Evolutionary conservation across 2,113 vertebrate genomes (phyloP).

Genomic region (Mus musculus): DNA sequence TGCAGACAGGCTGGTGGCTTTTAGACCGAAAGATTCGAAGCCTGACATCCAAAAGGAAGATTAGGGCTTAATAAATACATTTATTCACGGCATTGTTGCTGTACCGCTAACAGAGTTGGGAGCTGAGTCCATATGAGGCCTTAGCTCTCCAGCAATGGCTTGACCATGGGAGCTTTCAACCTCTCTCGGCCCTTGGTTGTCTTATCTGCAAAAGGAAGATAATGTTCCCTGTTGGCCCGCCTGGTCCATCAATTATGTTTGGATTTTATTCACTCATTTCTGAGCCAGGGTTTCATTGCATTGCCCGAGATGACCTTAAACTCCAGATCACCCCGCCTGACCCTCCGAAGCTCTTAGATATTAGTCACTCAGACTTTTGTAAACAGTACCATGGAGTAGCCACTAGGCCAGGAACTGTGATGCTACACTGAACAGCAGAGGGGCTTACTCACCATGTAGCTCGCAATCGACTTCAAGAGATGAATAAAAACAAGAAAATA

Average conservation of each 20-base stretch:
- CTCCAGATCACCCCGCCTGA: neutral
- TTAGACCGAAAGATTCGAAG: neutral
- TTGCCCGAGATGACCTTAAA: neutral
- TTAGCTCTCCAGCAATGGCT: neutral
- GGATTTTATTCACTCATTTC: neutral
- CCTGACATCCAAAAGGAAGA: neutral
- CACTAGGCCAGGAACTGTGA: neutral
- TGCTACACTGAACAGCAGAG: neutral
- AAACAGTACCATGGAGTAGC: neutral
- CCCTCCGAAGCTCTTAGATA: neutral
- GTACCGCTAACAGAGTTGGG: neutral
- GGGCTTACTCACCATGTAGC: neutral
- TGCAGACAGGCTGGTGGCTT: conserved; percentile 37
- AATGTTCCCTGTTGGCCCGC: neutral
- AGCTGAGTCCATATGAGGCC: neutral
- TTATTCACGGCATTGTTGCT: neutral
- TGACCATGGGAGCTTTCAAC: neutral
- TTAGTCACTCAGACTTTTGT: neutral
- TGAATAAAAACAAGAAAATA: neutral
- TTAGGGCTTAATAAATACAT: neutral
- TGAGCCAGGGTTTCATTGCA: neutral
- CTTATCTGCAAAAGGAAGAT: conserved; percentile 16
- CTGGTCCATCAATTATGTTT: neutral
- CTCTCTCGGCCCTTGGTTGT: neutral
- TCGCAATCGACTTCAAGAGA: neutral